phyloP scores from a whole-genome alignment of 2,113 vertebrate species.

The Salminus brasiliensis region DNA sequence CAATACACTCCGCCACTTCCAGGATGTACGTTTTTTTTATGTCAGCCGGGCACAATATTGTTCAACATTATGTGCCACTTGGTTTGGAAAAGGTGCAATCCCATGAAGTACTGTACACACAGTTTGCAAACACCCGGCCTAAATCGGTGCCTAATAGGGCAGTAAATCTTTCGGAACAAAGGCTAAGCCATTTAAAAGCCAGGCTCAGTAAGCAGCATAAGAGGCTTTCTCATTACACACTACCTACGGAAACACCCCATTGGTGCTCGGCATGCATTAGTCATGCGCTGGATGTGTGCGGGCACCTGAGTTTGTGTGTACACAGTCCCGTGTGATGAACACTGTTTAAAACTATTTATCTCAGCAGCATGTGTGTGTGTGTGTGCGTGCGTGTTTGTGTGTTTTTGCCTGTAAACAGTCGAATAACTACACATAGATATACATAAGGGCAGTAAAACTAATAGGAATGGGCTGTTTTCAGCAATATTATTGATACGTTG shows the following conservation, averaged over 20 bases:
- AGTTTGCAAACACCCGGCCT: conserved; percentile 18
- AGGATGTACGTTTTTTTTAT: conserved; percentile 16
- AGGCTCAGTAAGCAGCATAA: conserved; percentile 4
- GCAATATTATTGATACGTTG: too few species aligned
- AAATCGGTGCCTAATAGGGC: conserved; percentile 29
- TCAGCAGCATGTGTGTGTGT: neutral
- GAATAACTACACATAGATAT: neutral
- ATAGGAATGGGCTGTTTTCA: too few species aligned
- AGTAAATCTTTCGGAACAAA: conserved; percentile 28
- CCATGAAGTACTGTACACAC: conserved; percentile 1
- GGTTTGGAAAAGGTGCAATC: neutral
- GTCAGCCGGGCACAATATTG: neutral
- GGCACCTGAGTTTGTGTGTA: too few species aligned
- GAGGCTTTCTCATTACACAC: conserved; percentile 19
- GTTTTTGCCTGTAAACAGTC: neutral
- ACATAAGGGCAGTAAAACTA: too few species aligned
- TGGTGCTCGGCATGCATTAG: neutral
- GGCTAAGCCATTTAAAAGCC: conserved; percentile 9
- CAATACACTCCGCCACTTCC: conserved; percentile 29
- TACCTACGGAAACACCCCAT: neutral
- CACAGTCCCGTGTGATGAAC: neutral
- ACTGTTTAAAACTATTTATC: neutral
- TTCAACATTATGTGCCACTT: conserved; percentile 14
- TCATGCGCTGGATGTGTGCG: neutral
- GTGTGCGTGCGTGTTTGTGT: neutral